Evolutionary conservation across 2,797 vertebrate genomes (phyloP), one percentile per base, ranked within the genome.

Genomic region (Pangasius macronema): DNA sequence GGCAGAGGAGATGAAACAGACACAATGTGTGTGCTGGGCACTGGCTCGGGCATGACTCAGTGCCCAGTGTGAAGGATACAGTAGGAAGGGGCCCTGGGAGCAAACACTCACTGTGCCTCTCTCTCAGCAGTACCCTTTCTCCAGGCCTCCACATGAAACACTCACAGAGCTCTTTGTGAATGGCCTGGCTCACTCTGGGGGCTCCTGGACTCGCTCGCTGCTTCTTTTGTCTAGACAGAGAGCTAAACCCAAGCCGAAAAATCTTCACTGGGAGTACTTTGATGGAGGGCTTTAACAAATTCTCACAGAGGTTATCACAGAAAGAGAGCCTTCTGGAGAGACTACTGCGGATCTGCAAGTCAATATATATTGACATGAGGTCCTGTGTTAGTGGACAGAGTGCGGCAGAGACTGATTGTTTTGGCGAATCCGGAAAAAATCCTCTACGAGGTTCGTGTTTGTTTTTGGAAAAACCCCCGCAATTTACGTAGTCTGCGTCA

Each of bases 331-430:
- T 84, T 42, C 72, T 65, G 85, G 90, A 88, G 90, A 92, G 92
- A 94, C 92, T 88, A 92, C 92, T 92, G 86, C 89, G 85, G 91
- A 93, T 94, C 91, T 92, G 91, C 85, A 91, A 91, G 92, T 94
- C 94, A 91, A 94, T 95, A 94, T 93, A 91, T 94, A 94, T 94
- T 92, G 93, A 95, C 94, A 92, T 72, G n/a, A 76, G n/a, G 91
- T 92, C 92, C 90, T 87, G 92, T 42, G 86, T 89, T 89, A 93
- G 92, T 94, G 94, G 93, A 92, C 86, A 90, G 91, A 94, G 91
- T 91, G 93, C 92, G 93, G 90, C 90, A 75, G 67, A 80, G 82
- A 46, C 92, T 88, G 90, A 85, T 89, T 81, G 85, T 61, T 89
- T 81, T 89, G 82, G n/a, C 84, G 85, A 27, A 86, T 92, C 59